These are phyloP conservation scores for Ochropleura plecta DNA, from an alignment of 2,888 invertebrate species.

Conservation along the genomic window DNA sequence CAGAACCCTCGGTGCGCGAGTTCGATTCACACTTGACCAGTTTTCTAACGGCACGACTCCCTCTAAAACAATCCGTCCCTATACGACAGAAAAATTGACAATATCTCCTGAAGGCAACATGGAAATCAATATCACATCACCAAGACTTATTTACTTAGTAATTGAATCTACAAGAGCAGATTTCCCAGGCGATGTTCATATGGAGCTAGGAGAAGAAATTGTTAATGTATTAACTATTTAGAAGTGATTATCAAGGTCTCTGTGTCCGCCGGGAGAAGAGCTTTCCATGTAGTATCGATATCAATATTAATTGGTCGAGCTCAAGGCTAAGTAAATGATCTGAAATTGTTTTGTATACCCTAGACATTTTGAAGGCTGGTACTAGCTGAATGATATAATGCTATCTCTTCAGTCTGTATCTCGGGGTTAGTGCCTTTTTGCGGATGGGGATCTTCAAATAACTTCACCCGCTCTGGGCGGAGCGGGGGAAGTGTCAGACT, in stretches of 20 bases:
- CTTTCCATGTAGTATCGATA: conserved; percentile 12
- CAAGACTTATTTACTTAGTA: conserved; percentile 31
- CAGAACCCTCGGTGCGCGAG: no score
- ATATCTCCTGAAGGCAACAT: neutral
- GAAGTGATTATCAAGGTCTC: conserved; percentile 31
- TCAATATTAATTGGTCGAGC: conserved; percentile 20
- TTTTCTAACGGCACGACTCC: neutral
- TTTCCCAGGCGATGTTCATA: conserved; percentile 52
- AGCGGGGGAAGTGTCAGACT: no score
- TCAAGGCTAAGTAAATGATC: neutral
- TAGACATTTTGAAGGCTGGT: neutral
- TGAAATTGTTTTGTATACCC: conserved; percentile 10
- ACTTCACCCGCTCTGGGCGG: no score
- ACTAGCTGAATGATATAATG: neutral
- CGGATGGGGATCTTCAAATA: no score
- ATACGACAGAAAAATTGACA: neutral
- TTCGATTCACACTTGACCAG: no score
- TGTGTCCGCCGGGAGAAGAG: neutral
- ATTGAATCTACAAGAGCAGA: conserved; percentile 33
- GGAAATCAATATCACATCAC: conserved; percentile 14
- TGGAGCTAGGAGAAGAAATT: conserved; percentile 15
- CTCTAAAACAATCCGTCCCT: neutral
- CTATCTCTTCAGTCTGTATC: neutral
- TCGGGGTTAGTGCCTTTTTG: neutral
- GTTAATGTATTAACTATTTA: conserved; percentile 31